Percentiles rank a stretch among this genome's conserved stretches.
These are phyloP conservation scores for Dunckerocampus dactyliophorus DNA, from an alignment of 2,113 vertebrate species.

Conservation along the genomic window DNA sequence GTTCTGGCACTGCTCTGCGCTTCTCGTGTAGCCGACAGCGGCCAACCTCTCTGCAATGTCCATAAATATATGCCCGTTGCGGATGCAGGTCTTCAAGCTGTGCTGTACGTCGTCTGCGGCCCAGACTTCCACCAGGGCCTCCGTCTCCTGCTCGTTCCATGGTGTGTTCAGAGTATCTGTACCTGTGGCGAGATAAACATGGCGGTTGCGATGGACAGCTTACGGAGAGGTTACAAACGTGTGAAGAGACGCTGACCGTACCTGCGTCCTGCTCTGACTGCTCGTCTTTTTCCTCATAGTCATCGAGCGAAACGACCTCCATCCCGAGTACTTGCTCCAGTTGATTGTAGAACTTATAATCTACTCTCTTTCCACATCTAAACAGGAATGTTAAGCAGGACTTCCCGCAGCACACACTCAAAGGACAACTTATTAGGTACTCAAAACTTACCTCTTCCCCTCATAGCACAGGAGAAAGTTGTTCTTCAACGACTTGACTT, in stretches of 20 bases:
- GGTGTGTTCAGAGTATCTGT: slow-evolving; percentile 24
- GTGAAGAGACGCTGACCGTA: not conserved
- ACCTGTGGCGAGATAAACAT: not conserved
- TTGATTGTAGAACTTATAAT: slow-evolving; percentile 63
- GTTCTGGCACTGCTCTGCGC: slow-evolving; percentile 62
- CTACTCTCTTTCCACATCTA: slow-evolving; percentile 51
- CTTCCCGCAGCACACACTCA: not conserved
- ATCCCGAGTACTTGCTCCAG: slow-evolving; percentile 61
- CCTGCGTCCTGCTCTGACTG: slow-evolving; percentile 51
- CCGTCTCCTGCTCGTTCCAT: slow-evolving; percentile 65
- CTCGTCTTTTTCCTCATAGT: slow-evolving; percentile 55
- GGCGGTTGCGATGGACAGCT: not conserved
- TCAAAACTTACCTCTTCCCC: slow-evolving; percentile 58
- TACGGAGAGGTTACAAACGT: not conserved
- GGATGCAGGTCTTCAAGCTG: slow-evolving; percentile 55
- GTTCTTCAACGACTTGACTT: slow-evolving; percentile 62
- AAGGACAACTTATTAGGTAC: not conserved
- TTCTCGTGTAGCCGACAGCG: slow-evolving; percentile 42
- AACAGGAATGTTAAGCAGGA: not conserved
- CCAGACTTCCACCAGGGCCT: slow-evolving; percentile 60
- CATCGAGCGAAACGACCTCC: slow-evolving; percentile 49
- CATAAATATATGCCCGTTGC: slow-evolving; percentile 56
- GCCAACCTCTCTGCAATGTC: slow-evolving; percentile 56
- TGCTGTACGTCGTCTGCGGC: slow-evolving; percentile 60
- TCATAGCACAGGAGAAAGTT: slow-evolving; percentile 64